Evolutionary conservation across 1,140 invertebrate species (phyloP).

Genomic region (Mactra quadrangularis): DNA sequence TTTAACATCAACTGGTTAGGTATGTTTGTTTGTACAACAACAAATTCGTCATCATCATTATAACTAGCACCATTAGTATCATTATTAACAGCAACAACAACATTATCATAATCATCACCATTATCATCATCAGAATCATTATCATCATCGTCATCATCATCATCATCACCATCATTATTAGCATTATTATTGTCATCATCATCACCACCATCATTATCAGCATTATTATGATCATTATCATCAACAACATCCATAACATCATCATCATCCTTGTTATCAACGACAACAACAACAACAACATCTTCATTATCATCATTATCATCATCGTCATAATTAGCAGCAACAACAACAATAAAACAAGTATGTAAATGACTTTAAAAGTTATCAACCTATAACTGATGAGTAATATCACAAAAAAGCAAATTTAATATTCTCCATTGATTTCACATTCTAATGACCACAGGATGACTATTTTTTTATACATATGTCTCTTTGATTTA

Average conservation of each 20-base stretch:
- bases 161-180: background rate
- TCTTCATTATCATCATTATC: background rate
- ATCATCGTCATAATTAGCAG: background rate
- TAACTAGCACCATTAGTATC: background rate
- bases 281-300: background rate
- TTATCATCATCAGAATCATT: too few species aligned
- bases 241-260: background rate
- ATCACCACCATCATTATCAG: too few species aligned
- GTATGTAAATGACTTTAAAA: background rate
- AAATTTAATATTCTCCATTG: too few species aligned
- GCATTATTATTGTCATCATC: too few species aligned
- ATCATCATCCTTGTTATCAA: background rate
- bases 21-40: too few species aligned
- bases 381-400: too few species aligned
- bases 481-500: too few species aligned
- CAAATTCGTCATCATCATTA: background rate
- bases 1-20: too few species aligned
- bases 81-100: background rate
- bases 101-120: too few species aligned
- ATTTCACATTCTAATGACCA: too few species aligned
- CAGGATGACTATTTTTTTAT: too few species aligned
- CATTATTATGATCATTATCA: background rate
- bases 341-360: slow-evolving; percentile 10
- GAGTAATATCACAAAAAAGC: too few species aligned
- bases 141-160: background rate